A percentile compares a stretch with the other conserved stretches of the same genome.
Conservation (phyloP, 2,113 vertebrate species). For the Azemiops feae region DNA sequence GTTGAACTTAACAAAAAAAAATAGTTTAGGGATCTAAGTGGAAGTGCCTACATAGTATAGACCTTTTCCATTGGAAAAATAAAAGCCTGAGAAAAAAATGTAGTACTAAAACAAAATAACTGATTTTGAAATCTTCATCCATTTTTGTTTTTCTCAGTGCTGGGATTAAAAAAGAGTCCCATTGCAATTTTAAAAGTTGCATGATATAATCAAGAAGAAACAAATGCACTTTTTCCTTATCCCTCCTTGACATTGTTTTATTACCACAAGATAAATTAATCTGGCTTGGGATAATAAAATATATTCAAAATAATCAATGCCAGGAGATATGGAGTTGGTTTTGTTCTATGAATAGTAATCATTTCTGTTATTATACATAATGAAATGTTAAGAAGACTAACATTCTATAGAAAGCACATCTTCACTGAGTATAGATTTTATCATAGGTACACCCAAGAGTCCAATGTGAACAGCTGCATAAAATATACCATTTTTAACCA, state of each 20-base stretch:
- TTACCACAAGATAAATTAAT: neutral
- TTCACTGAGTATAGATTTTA: constrained; percentile 34
- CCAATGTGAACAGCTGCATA: neutral
- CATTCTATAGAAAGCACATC: constrained; percentile 20
- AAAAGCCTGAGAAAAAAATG: neutral
- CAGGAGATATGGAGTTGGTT: neutral
- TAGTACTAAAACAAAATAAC: neutral
- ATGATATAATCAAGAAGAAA: neutral
- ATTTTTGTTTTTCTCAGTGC: neutral
- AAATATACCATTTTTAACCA: constrained; percentile 27
- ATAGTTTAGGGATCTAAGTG: neutral
- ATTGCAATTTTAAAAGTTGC: neutral
- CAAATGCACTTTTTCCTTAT: neutral
- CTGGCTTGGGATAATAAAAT: neutral
- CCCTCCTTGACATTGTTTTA: neutral
- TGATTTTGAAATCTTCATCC: neutral
- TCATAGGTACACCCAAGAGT: constrained; percentile 31
- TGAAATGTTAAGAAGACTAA: constrained; percentile 32
- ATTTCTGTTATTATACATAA: constrained; percentile 26
- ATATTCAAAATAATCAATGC: neutral
- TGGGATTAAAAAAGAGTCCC: neutral
- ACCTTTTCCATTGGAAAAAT: neutral
- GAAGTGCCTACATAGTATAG: neutral
- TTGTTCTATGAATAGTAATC: constrained; percentile 23
- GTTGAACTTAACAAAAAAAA: neutral